Base-by-base conservation (phyloP, 2,888 invertebrate species). In the Alviniconcha strummeri region DNA sequence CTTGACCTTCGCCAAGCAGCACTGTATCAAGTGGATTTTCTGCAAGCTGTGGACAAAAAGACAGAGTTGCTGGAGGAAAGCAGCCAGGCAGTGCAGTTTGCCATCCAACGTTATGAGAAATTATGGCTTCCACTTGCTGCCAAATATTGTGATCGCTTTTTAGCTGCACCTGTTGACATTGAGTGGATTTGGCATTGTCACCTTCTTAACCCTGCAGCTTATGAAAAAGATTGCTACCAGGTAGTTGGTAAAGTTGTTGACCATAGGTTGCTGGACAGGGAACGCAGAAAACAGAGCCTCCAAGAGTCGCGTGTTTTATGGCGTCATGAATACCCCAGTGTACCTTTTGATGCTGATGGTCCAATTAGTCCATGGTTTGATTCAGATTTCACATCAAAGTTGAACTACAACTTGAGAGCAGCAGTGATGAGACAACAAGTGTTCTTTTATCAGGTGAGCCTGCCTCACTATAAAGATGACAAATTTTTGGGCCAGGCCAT, bases 111-210 rank as follows among this genome's bases (percentile, higher is more conserved):
- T 64, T 94, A 94, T 86, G 93, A 94, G 85, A 88, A 89, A 67
- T 91, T 90, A 74, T 94, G 94, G 94, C 88, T 94, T 36, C 94
- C 94, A 52, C 89, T 94, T 83, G 92, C 92, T 87, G 93, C 92
- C 17, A 87, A 89, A 60, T 83, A 88, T 81, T 19, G n/a, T n/a
- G 84, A 87, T 55, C 82, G 88, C 64, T 83, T 84, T 77, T 84
- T 88, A 83, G 88, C 92, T 19, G 92, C 93, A 67, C 93, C 94
- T 11, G 78, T 94, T 54, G 94, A 94, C 88, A 93, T 94, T n/a
- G 94, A 94, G 84, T 94, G 94, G 94, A 91, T 94, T 9, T 94
- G 94, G 94, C 94, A 94, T 86, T 93, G 93, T 72, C 93, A 93
- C 86, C 88, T 93, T 89, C 86, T 94, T 69, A 89, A 91, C 9